Conservation (phyloP, 2,113 vertebrate species). For the Pan troglodytes region NHGRI_mPanTro3-v2.1_pri NC_072398.2:230920001-230920500, state of each 20-base stretch:
- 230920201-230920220: neutral
- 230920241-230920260: neutral
- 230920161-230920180: neutral
- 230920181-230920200: neutral
- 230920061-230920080: neutral
- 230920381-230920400: neutral
- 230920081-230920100: neutral
- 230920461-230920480: neutral
- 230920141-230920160: neutral
- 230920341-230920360: neutral
- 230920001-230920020: neutral
- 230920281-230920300: neutral
- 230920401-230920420: neutral
- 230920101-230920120: too few relatives aligned
- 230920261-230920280: neutral
- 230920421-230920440: neutral
- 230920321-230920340: neutral
- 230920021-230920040: too few relatives aligned
- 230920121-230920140: neutral
- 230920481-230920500: too few relatives aligned
- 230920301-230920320: neutral
- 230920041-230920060: neutral
- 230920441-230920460: neutral
- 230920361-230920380: neutral
- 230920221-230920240: neutral